Base-by-base conservation (phyloP, 1,140 invertebrate genomes). In the Drosophila orena region DNA sequence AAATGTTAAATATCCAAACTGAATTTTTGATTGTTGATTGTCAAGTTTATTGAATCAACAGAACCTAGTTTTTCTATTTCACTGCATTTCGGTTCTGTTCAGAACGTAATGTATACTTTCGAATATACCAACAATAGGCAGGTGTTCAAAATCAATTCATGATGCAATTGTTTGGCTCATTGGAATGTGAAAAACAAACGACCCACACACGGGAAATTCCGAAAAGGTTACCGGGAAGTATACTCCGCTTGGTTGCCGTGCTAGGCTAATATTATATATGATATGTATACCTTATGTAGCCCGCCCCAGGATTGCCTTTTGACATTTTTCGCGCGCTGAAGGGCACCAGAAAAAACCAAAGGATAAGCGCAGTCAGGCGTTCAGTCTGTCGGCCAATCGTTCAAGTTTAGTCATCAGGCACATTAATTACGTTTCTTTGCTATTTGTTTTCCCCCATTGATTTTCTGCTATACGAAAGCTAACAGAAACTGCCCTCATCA, bases 111-210 rank as follows among this genome's bases (percentile, higher is more conserved):
- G 2, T 30, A 30, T 30, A 8, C 30, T 8, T 30, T 30, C 2
- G 8, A 38, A 27, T 27, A 2, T 47, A 30, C 14, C 14, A 8
- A 47, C 14, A 27, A 15, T 1, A 27, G 46, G 46, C 22, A 15
- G 44, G 22, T 14, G 14, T 27, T 24, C 22, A 47, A 24, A 46
- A 6, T 24, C 11, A 40, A 55, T 60, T 61, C 73, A 52, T 88
- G 83, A 88, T 88, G 83, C 83, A 88, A 88, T 77, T 88, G 79
- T 79, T 7, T 83, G 70, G 79, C 66, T 88, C 81, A 86, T 86
- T 86, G 70, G 72, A 79, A 81, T 81, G 70, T 88, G 47, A 69
- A 79, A 72, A 65, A 44, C 57, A 62, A 62, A 43, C 30, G 30
- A 20, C 12, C 2, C 40, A 12, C 47, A 43, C 57, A 72, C 54